Conservation (phyloP, 2,113 vertebrate species). For the Murina feae region DNA sequence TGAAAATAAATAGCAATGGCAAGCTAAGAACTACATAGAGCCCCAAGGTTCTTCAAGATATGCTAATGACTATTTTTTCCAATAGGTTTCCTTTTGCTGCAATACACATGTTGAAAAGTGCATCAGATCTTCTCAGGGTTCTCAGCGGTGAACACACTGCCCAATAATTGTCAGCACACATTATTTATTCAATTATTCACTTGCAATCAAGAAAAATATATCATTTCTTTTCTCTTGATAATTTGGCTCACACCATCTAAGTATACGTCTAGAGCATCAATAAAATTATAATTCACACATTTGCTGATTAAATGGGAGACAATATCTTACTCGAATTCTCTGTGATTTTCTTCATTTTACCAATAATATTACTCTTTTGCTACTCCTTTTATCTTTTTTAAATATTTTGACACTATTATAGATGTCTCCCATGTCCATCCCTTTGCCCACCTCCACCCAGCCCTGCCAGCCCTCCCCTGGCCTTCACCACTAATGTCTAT, state of each 20-base stretch:
- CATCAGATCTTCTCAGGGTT: neutral
- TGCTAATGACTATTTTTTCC: neutral
- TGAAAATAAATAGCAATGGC: neutral
- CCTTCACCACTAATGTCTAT: neutral
- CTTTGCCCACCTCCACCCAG: neutral
- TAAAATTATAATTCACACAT: slow-evolving; percentile 11
- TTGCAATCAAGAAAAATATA: neutral
- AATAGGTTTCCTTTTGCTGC: neutral
- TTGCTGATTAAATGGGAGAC: neutral
- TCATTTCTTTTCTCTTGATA: neutral
- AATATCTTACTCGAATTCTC: neutral
- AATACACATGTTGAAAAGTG: neutral
- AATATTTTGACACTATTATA: neutral
- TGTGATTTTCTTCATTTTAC: neutral
- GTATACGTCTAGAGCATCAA: neutral
- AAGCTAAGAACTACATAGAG: slow-evolving; percentile 2
- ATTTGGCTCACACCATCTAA: slow-evolving; percentile 18
- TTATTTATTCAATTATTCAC: neutral
- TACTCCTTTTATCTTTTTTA: neutral
- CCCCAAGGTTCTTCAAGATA: neutral
- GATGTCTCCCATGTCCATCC: neutral
- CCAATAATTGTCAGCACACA: neutral
- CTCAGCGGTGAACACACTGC: neutral
- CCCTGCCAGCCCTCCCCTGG: neutral
- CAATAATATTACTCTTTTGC: neutral